A percentile compares a stretch with the other conserved stretches of the same genome.
Evolutionary conservation across 1,140 invertebrate genomes (phyloP).

Genomic region (Scylla paramamosain): DNA sequence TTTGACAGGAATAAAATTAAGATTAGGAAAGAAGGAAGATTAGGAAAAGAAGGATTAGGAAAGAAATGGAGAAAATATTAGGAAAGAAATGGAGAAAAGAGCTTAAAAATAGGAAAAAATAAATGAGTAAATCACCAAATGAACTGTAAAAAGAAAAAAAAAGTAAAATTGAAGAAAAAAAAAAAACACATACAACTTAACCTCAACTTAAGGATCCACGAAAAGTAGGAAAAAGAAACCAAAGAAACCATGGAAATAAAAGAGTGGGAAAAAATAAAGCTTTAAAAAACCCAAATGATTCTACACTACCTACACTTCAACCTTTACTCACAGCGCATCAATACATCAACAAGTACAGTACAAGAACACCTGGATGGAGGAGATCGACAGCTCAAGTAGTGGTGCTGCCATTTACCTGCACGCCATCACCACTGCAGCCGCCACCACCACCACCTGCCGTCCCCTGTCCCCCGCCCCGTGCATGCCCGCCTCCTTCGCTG

Average conservation of each 20-base stretch:
- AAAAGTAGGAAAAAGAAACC: no score
- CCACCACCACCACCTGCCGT: conserved; percentile 16
- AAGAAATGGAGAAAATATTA: neutral
- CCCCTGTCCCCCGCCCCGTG: neutral
- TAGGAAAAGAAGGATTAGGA: neutral
- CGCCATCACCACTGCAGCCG: neutral
- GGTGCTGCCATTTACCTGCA: neutral
- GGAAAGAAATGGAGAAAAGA: neutral
- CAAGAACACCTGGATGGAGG: neutral
- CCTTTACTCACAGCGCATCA: neutral
- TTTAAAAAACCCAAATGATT: no score
- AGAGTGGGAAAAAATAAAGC: no score
- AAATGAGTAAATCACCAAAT: no score
- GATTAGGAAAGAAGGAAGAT: neutral
- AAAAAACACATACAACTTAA: no score
- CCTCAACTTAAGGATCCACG: no score
- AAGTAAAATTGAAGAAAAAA: no score
- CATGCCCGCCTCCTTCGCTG: neutral
- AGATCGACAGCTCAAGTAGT: neutral
- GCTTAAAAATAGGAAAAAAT: neutral
- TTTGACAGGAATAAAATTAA: no score
- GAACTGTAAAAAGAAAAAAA: no score
- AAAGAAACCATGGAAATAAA: no score
- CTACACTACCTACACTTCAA: no score
- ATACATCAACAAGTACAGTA: neutral